A percentile compares a stretch with the other conserved stretches of the same genome.
These are phyloP conservation scores for Amiota communis DNA, from an alignment of 2,888 invertebrate genomes.

Conservation along the genomic window DNA sequence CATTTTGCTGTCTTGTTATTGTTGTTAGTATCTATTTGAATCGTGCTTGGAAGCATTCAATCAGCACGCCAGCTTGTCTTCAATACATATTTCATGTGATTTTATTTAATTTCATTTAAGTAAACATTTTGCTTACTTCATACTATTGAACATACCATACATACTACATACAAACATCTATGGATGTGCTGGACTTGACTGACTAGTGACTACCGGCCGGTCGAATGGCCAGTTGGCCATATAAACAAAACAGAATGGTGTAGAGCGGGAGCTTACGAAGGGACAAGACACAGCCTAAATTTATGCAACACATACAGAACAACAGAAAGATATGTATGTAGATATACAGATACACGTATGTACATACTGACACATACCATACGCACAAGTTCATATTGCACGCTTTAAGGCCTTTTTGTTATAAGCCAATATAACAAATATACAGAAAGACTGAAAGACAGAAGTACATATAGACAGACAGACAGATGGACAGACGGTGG, in stretches of 20 bases:
- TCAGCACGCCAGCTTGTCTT: not conserved
- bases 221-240: not conserved
- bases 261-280: not conserved
- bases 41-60: too few species aligned
- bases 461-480: too few species aligned
- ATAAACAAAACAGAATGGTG: too few species aligned
- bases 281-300: not conserved
- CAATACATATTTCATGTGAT: conserved; percentile 21
- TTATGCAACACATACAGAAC: conserved; percentile 5
- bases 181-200: not conserved
- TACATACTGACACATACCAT: not conserved
- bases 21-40: not conserved
- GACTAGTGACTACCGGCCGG: not conserved
- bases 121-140: conserved; percentile 23
- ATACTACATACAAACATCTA: not conserved
- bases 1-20: not conserved
- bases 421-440: conserved; percentile 27
- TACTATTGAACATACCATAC: too few species aligned
- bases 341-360: not conserved
- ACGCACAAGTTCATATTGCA: conserved; percentile 20
- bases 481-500: too few species aligned
- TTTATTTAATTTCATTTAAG: conserved; percentile 26
- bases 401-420: conserved; percentile 32
- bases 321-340: not conserved
- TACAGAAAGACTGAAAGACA: not conserved